Percentiles rank a stretch among this genome's conserved stretches.
Conservation (phyloP, 1,140 invertebrate genomes). For the Triops longicaudatus region DNA sequence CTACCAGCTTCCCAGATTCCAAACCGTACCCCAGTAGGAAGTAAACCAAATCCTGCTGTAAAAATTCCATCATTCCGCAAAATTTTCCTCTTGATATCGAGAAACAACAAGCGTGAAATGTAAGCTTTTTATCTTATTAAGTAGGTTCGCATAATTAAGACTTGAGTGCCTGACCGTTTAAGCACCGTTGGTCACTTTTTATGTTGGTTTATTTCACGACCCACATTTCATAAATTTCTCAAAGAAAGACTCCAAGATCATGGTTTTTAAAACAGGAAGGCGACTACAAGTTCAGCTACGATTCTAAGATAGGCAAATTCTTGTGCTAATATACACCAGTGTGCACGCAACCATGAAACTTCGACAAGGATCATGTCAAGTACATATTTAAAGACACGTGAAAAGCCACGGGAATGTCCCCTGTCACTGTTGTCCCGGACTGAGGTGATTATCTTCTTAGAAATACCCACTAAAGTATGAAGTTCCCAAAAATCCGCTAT, state of each 20-base stretch:
- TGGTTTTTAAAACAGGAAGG: no score
- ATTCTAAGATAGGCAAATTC: not conserved
- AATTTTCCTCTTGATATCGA: not conserved
- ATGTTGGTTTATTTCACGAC: no score
- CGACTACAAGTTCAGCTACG: no score
- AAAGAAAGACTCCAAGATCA: no score
- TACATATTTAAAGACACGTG: not conserved
- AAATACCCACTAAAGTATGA: not conserved
- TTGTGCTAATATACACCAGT: not conserved
- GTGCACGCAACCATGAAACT: not conserved
- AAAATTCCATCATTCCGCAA: not conserved
- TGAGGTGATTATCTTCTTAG: not conserved
- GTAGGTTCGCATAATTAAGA: not conserved
- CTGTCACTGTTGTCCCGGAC: not conserved
- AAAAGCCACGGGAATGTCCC: not conserved
- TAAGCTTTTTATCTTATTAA: not conserved
- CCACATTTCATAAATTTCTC: no score
- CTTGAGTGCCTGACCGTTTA: no score
- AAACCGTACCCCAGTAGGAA: not conserved
- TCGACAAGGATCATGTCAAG: not conserved
- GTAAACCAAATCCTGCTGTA: not conserved
- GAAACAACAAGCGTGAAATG: not conserved
- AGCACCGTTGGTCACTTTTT: no score
- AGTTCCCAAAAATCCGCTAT: not conserved
- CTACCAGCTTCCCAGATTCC: not conserved